These are phyloP conservation scores for Agrochola litura DNA, from an alignment of 2,888 invertebrate genomes.

Conservation along the genomic window DNA sequence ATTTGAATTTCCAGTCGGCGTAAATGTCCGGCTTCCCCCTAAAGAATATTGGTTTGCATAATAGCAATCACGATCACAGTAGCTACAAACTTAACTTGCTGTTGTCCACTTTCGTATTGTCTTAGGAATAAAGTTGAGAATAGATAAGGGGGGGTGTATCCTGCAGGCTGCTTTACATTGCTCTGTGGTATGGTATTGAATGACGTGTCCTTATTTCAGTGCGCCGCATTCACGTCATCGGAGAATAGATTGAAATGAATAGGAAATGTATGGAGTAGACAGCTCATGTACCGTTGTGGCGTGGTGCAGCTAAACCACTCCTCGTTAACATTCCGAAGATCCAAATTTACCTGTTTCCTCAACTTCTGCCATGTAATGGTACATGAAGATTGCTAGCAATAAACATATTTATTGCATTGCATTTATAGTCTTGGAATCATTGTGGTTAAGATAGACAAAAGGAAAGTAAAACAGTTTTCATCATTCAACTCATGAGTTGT, in stretches of 20 bases:
- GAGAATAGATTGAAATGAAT: constrained; percentile 70
- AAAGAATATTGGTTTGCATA: constrained; percentile 70
- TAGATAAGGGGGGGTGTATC: constrained; percentile 45
- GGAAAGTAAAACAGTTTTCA: constrained; percentile 42
- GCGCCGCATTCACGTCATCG: constrained; percentile 75
- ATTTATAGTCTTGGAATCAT: constrained; percentile 29
- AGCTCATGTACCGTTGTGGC: constrained; percentile 47
- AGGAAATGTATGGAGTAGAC: constrained; percentile 64
- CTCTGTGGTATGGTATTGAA: constrained; percentile 79
- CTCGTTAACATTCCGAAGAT: constrained; percentile 51
- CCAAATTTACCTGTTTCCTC: constrained; percentile 30
- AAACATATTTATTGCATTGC: constrained; percentile 37
- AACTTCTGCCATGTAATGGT: constrained; percentile 21
- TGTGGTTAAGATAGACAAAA: constrained; percentile 50
- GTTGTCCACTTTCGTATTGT: constrained; percentile 55
- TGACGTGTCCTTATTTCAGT: constrained; percentile 84
- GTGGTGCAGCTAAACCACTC: constrained; percentile 41
- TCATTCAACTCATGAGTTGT: constrained; percentile 13
- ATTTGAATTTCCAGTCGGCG: constrained; percentile 55
- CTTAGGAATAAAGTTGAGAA: constrained; percentile 65
- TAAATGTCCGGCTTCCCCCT: constrained; percentile 64
- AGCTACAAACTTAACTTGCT: constrained; percentile 57
- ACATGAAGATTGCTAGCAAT: constrained; percentile 15
- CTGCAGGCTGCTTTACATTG: constrained; percentile 65
- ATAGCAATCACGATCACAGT: constrained; percentile 65